Conservation (phyloP, 2,797 vertebrate species). For the Artibeus jamaicensis region DNA sequence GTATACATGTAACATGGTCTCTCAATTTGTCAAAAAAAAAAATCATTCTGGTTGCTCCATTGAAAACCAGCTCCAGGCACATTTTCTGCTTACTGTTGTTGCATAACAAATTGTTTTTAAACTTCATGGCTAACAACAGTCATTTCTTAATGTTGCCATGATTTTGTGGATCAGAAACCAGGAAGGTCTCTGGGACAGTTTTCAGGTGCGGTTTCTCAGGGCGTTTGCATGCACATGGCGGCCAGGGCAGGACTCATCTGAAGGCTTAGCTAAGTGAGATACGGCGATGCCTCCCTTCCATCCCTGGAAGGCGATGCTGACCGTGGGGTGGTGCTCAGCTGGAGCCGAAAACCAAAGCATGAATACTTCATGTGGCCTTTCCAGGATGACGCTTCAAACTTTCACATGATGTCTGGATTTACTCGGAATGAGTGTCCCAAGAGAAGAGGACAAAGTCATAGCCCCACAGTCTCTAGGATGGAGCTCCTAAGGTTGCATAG, state of each 20-base stretch:
- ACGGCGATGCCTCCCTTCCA: not conserved
- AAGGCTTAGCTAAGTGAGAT: not conserved
- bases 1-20: not conserved
- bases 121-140: not conserved
- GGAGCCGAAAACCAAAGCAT: no score
- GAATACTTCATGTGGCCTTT: not conserved
- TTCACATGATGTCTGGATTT: not conserved
- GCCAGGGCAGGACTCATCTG: not conserved
- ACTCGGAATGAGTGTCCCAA: not conserved
- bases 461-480: not conserved
- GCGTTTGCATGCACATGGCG: not conserved
- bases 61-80: not conserved
- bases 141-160: not conserved
- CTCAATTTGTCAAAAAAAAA: not conserved
- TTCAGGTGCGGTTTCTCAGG: not conserved
- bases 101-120: not conserved
- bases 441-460: not conserved
- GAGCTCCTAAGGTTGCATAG: not conserved
- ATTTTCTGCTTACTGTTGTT: not conserved
- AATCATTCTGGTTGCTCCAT: not conserved
- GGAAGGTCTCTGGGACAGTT: not conserved
- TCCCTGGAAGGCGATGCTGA: rapidly evolving
- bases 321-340: not conserved
- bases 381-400: not conserved
- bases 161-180: not conserved